Evolutionary conservation across 2,797 vertebrate genomes (phyloP), one percentile per base, ranked within the genome.

Genomic region (Poliocrania exsul): DNA sequence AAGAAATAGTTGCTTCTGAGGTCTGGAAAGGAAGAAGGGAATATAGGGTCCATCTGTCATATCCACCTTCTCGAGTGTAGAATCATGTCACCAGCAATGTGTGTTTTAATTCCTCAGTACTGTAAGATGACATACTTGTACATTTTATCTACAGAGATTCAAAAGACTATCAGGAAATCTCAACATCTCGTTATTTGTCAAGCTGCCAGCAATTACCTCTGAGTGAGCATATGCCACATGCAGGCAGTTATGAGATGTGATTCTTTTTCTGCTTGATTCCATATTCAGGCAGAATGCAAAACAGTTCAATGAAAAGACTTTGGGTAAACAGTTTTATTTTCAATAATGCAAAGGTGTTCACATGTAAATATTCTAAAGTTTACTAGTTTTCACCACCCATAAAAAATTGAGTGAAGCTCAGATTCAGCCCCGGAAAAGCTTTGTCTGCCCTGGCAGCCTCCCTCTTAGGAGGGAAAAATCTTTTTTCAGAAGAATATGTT

Each of bases 11-110:
- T 81, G 23, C 1, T 46, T 13, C 11, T 44, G 15, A 62, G 7
- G 4, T 53, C 38, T 54, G 64, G 53, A 83, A 82, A 11, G 10
- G 17, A 8, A 75, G 16, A 74, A 86, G 19, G 29, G 15, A 79
- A 49, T 10, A 6, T 7, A 46, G 16, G 6, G 10, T 49, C 31
- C 5, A 5, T 44, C 38, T 44, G 19, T 21, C 42, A 74, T 40
- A 61, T 51, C 21, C 10, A 12, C 17, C 8, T 51, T 56, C 50
- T 33, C 7, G 10, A 35, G 21, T 2, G 1, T 16, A 62, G 26
- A 79, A 49, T 28, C 3, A 0, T 25, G 10, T 35, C 16, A 29
- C 13, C 29, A 35, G 42, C 6, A 15, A 3, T 24, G 31, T 13
- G 18, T 0, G 8, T 64, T 73, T 61, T 49, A 57, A 57, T 40